These are phyloP conservation scores for Caenorhabditis brenneri DNA, from an alignment of 1,140 invertebrate genomes.

Conservation along the genomic window DNA sequence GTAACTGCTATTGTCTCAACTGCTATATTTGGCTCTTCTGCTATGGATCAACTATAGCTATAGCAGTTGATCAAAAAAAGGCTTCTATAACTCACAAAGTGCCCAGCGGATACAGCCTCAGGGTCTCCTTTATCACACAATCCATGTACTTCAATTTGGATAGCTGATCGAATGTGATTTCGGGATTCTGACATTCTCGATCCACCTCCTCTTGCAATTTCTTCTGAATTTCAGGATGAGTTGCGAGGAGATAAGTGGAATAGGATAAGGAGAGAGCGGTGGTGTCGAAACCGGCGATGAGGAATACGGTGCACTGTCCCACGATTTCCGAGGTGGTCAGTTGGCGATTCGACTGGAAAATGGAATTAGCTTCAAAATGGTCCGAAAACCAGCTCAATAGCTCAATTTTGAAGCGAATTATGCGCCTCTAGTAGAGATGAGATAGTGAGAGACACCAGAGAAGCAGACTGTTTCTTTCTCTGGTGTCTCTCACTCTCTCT, in stretches of 20 bases:
- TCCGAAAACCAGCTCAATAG: background rate
- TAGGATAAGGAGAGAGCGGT: slow-evolving; percentile 78
- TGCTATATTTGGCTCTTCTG: no score
- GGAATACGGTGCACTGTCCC: slow-evolving; percentile 72
- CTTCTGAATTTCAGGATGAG: slow-evolving; percentile 76
- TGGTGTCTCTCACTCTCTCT: no score
- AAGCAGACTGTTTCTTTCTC: no score
- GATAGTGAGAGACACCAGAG: no score
- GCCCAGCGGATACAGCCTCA: slow-evolving; percentile 64
- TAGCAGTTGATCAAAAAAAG: no score
- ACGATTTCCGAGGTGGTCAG: slow-evolving; percentile 72
- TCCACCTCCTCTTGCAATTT: slow-evolving; percentile 76
- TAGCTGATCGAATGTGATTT: slow-evolving; percentile 63
- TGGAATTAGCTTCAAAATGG: background rate
- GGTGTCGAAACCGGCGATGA: slow-evolving; percentile 78
- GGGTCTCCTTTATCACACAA: slow-evolving; percentile 63
- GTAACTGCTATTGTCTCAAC: no score
- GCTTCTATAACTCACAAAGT: slow-evolving; percentile 55
- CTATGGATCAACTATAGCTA: no score
- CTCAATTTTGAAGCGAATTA: no score
- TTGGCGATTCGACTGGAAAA: slow-evolving; percentile 51
- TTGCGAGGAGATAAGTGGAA: slow-evolving; percentile 77
- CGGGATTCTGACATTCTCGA: slow-evolving; percentile 68
- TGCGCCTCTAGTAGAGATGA: no score
- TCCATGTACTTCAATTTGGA: slow-evolving; percentile 63